phyloP scores from a whole-genome alignment of 2,113 vertebrate genomes.

The Amazona guildingii region DNA sequence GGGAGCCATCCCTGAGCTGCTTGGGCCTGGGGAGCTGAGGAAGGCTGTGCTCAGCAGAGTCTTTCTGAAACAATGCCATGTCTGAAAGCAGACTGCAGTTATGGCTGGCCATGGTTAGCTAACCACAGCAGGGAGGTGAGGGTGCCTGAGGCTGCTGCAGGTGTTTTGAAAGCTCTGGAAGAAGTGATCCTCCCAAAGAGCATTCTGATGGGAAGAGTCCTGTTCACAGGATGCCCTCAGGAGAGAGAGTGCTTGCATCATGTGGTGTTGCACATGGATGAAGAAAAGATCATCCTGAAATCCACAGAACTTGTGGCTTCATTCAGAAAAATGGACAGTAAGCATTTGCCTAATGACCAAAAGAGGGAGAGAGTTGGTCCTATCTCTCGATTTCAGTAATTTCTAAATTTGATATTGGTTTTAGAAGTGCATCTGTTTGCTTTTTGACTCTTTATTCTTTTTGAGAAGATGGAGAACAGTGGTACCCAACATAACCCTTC shows the following conservation, averaged over 20 bases:
- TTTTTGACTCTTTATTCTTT: not conserved
- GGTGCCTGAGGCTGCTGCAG: not conserved
- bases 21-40: not conserved
- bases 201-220: not conserved
- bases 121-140: not conserved
- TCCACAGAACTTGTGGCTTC: not conserved
- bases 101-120: fast-evolving
- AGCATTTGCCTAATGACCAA: not conserved
- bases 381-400: not conserved
- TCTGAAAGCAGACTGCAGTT: not conserved
- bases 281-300: not conserved
- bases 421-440: not conserved
- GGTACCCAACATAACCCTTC: fast-evolving
- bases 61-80: no score
- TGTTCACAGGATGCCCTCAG: not conserved
- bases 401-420: not conserved
- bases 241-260: fast-evolving
- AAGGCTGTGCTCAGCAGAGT: not conserved
- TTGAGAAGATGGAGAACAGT: not conserved
- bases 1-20: not conserved
- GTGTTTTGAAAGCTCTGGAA: not conserved
- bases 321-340: not conserved
- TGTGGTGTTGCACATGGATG: fast-evolving
- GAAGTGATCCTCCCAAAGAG: not conserved
- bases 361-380: not conserved